These are phyloP conservation scores for Trinectes maculatus DNA, from an alignment of 2,113 vertebrate genomes.

Conservation along the genomic window DNA sequence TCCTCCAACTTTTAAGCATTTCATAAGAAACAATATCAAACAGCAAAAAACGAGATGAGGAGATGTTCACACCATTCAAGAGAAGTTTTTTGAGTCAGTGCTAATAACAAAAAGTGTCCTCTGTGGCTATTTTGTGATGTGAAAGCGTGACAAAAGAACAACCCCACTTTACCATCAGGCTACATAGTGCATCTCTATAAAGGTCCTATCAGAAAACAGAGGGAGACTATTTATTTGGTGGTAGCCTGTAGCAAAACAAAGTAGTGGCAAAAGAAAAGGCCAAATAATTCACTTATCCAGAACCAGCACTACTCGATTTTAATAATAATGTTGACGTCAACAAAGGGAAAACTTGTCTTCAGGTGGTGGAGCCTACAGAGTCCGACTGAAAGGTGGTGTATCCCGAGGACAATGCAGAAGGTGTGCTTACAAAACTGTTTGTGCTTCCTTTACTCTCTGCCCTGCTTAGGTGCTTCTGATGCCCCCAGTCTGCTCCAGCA, in stretches of 20 bases:
- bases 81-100: conserved; percentile 41
- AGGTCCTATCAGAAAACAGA: conserved; percentile 44
- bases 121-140: conserved; percentile 36
- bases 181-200: conserved; percentile 20
- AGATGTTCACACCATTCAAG: conserved; percentile 53
- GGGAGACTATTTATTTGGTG: conserved; percentile 13
- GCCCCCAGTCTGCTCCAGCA: conserved; percentile 70
- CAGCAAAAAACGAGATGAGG: conserved; percentile 61
- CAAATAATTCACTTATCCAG: conserved; percentile 25
- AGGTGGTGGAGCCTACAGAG: conserved; percentile 86
- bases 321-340: conserved; percentile 37
- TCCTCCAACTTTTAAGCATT: conserved; percentile 37
- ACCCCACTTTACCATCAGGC: conserved; percentile 16
- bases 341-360: conserved; percentile 31
- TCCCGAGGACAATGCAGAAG: conserved; percentile 85
- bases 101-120: conserved; percentile 38
- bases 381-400: conserved; percentile 87
- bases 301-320: conserved; percentile 32
- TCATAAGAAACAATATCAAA: conserved; percentile 60
- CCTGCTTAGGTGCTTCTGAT: conserved; percentile 76
- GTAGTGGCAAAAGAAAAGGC: conserved; percentile 46
- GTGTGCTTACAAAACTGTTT: conserved; percentile 89
- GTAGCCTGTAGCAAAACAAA: conserved; percentile 41
- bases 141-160: conserved; percentile 33
- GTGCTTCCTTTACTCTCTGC: conserved; percentile 83